Conservation (phyloP, 2,888 invertebrate species). For the Lasioglossum malachurum region DNA sequence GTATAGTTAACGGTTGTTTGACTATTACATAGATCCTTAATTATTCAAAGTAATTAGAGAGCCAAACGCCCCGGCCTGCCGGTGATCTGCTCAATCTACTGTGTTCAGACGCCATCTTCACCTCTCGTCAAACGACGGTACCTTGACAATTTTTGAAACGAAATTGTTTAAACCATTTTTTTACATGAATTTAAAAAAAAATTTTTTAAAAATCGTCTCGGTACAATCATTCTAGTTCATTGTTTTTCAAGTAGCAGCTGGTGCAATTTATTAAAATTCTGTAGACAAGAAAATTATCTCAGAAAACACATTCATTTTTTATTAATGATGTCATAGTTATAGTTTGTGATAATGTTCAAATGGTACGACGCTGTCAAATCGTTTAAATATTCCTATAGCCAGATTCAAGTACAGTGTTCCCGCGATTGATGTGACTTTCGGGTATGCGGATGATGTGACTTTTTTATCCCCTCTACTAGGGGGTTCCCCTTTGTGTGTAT, state of each 20-base stretch:
- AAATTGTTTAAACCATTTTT: no score
- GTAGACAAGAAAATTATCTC: background rate
- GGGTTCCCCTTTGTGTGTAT: no score
- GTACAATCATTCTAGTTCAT: background rate
- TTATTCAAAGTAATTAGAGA: background rate
- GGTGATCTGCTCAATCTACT: background rate
- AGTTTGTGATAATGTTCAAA: no score
- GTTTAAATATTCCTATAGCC: background rate
- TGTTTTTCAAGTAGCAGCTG: background rate
- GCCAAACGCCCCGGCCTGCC: background rate
- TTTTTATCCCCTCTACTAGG: no score
- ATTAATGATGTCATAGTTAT: background rate
- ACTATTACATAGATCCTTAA: background rate
- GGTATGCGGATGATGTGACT: no score
- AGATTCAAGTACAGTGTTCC: no score
- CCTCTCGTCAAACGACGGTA: background rate
- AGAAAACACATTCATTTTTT: background rate
- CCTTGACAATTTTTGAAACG: background rate
- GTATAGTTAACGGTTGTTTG: background rate
- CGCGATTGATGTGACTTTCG: no score
- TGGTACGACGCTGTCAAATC: background rate
- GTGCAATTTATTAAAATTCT: background rate
- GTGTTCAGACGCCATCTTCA: background rate
- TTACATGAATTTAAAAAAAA: background rate
- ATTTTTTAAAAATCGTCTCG: background rate